Evolutionary conservation across 2,888 invertebrate genomes (phyloP).

Genomic region (Tenthredo mesomela): DNA sequence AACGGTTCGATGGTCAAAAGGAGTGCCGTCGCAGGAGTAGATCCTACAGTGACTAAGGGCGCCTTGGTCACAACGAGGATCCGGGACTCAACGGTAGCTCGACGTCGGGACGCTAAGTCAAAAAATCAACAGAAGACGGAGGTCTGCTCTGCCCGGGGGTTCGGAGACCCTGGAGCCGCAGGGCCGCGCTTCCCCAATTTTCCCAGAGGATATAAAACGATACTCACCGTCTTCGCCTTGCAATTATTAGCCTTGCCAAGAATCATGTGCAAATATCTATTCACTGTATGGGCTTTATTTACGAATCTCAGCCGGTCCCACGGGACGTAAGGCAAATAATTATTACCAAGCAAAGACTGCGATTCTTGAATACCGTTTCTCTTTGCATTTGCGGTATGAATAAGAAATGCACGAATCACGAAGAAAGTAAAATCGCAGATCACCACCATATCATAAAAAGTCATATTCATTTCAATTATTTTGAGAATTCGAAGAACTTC

Average conservation of each 20-base stretch:
- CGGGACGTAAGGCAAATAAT: neutral
- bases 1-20: slow-evolving; percentile 31
- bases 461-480: neutral
- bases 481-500: neutral
- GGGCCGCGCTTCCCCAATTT: slow-evolving; percentile 52
- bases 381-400: neutral
- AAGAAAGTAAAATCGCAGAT: neutral
- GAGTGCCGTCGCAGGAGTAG: neutral
- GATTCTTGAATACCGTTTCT: neutral
- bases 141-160: slow-evolving; percentile 55
- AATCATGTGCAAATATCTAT: slow-evolving; percentile 33
- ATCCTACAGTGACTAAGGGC: slow-evolving; percentile 12
- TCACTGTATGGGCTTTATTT: neutral
- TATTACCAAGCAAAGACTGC: neutral
- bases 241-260: slow-evolving; percentile 38
- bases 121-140: slow-evolving; percentile 69
- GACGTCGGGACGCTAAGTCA: slow-evolving; percentile 67
- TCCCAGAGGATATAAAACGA: slow-evolving; percentile 32
- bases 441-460: neutral
- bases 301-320: neutral
- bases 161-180: slow-evolving; percentile 54
- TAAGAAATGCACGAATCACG: neutral
- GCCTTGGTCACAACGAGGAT: slow-evolving; percentile 5
- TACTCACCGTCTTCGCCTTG: slow-evolving; percentile 24
- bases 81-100: slow-evolving; percentile 63